Conservation (phyloP, 2,113 vertebrate genomes). For the Ophiodon elongatus region DNA sequence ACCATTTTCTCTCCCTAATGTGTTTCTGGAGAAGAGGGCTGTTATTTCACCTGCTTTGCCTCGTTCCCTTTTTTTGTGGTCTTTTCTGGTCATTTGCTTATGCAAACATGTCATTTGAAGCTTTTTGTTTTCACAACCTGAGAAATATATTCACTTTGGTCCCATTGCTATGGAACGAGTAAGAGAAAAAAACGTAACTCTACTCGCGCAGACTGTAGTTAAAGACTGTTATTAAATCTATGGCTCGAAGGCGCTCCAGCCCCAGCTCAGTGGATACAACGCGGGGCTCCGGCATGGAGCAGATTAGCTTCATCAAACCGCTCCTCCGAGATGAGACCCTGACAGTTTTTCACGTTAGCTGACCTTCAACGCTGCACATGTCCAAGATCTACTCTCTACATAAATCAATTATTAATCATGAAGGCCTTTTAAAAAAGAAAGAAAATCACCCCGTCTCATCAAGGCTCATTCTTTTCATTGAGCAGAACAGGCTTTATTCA, state of each 20-base stretch:
- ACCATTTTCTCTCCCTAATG: background rate
- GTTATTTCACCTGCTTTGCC: background rate
- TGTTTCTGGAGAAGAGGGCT: background rate
- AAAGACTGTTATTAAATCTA: slow-evolving; percentile 28
- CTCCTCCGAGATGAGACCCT: slow-evolving; percentile 31
- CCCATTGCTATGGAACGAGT: background rate
- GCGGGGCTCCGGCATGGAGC: background rate
- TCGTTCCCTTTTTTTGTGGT: background rate
- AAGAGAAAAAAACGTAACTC: background rate
- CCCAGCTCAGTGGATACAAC: background rate
- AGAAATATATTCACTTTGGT: background rate
- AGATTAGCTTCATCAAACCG: slow-evolving; percentile 35
- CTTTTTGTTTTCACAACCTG: background rate
- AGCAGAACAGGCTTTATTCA: slow-evolving; percentile 34
- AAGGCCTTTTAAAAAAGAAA: slow-evolving; percentile 46
- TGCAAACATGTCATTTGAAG: background rate
- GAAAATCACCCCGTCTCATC: slow-evolving; percentile 32
- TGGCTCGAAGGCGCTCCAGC: slow-evolving; percentile 14
- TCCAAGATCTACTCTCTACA: slow-evolving; percentile 47
- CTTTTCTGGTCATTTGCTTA: background rate
- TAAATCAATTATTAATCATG: slow-evolving; percentile 62
- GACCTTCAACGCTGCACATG: slow-evolving; percentile 52
- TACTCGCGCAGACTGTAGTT: background rate
- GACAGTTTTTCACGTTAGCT: slow-evolving; percentile 35
- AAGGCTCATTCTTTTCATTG: slow-evolving; percentile 31